A percentile compares a stretch with the other conserved stretches of the same genome.
These are phyloP conservation scores for Barypeithes pellucidus DNA, from an alignment of 2,888 invertebrate species.

Conservation along the genomic window DNA sequence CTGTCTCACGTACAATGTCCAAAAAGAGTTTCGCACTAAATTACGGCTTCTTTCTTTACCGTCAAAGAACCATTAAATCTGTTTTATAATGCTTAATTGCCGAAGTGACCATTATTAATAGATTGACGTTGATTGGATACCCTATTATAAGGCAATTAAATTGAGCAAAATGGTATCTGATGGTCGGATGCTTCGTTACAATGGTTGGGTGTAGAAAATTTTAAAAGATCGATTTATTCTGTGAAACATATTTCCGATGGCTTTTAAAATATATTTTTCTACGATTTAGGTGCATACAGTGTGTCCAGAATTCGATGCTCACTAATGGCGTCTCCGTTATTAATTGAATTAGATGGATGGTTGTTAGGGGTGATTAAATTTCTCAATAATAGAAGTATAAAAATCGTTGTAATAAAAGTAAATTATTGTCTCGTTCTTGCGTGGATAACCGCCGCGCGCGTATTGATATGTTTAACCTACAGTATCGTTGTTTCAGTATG, in stretches of 20 bases:
- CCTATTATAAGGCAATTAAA: slow-evolving; percentile 45
- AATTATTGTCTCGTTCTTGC: too few relatives aligned
- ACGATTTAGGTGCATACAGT: too few relatives aligned
- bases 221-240: not conserved
- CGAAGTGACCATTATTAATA: slow-evolving; percentile 46
- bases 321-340: too few relatives aligned
- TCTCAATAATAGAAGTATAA: too few relatives aligned
- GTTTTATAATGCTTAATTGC: slow-evolving; percentile 43
- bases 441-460: too few relatives aligned
- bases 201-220: slow-evolving; percentile 2
- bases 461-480: too few relatives aligned
- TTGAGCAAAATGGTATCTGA: slow-evolving; percentile 25
- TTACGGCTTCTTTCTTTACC: slow-evolving; percentile 46
- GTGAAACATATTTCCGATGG: slow-evolving; percentile 4
- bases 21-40: slow-evolving; percentile 45
- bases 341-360: too few relatives aligned
- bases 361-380: too few relatives aligned
- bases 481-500: too few relatives aligned
- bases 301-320: too few relatives aligned
- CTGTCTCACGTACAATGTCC: slow-evolving; percentile 34
- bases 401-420: too few relatives aligned
- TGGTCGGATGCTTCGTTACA: slow-evolving; percentile 22
- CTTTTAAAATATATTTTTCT: not conserved
- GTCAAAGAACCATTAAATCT: slow-evolving; percentile 46
- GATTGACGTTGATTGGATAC: slow-evolving; percentile 47